Percentiles rank a stretch among this genome's conserved stretches.
These are phyloP conservation scores for Daphoenositta chrysoptera DNA, from an alignment of 2,113 vertebrate species.

Conservation along the genomic window DNA sequence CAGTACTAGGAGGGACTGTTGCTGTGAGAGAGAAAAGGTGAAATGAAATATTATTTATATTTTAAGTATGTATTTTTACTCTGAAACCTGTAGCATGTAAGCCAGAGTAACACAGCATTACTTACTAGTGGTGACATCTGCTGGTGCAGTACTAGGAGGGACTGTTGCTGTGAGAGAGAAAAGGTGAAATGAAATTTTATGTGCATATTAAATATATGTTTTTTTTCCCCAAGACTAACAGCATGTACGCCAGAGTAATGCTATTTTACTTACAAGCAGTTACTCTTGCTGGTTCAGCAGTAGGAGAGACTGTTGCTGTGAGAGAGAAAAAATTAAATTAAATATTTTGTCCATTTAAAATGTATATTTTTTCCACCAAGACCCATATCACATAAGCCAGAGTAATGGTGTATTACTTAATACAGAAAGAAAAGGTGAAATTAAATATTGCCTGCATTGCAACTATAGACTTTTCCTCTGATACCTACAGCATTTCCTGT, in stretches of 20 bases:
- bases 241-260: neutral
- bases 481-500: neutral
- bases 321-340: neutral
- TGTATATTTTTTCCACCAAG: neutral
- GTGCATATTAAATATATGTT: neutral
- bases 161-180: neutral
- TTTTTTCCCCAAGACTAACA: neutral
- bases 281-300: too few species aligned
- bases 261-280: neutral
- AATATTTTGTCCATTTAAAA: neutral
- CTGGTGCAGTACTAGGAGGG: accelerated
- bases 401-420: neutral
- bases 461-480: neutral
- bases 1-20: accelerated
- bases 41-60: neutral
- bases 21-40: neutral
- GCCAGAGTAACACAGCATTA: neutral
- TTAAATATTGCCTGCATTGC: neutral
- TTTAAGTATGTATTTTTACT: accelerated
- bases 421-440: neutral
- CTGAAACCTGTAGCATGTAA: neutral
- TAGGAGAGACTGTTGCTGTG: neutral
- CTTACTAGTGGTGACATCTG: neutral
- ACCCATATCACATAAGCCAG: neutral
- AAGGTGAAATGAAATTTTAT: neutral